Conservation (phyloP, 2,797 vertebrate species). For the Synaphobranchus kaupii region DNA sequence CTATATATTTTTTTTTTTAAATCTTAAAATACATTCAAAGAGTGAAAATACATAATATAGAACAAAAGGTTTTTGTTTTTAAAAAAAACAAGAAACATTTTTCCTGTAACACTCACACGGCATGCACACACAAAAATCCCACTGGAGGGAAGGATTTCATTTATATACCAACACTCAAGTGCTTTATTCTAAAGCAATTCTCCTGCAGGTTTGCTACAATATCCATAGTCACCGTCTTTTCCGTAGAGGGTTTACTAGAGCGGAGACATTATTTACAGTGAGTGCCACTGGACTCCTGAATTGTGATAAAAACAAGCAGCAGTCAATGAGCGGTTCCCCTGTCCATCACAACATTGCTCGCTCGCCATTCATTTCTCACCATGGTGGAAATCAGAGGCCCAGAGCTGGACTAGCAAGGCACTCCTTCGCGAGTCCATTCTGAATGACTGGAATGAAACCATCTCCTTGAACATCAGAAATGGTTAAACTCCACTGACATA, state of each 20-base stretch:
- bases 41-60: neutral
- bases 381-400: constrained; percentile 61
- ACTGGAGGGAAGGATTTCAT: neutral
- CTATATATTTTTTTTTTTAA: too few relatives aligned
- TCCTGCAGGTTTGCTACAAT: neutral
- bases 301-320: constrained; percentile 63
- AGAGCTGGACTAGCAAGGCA: constrained; percentile 56
- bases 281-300: constrained; percentile 52
- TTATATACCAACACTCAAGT: neutral
- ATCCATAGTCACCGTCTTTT: constrained; percentile 48
- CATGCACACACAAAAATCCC: neutral
- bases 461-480: constrained; percentile 29
- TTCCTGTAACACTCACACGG: neutral
- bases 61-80: constrained; percentile 1
- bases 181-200: neutral
- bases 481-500: constrained; percentile 30
- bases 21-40: neutral
- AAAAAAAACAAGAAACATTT: too few relatives aligned
- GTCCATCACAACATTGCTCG: constrained; percentile 55
- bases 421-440: constrained; percentile 51
- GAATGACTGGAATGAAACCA: constrained; percentile 65
- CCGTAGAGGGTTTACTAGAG: constrained; percentile 41
- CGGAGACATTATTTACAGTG: constrained; percentile 44
- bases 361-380: constrained; percentile 62
- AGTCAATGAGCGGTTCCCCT: constrained; percentile 53